Evolutionary conservation across 2,113 vertebrate species (phyloP).

Genomic region (Baryphthengus martii): DNA sequence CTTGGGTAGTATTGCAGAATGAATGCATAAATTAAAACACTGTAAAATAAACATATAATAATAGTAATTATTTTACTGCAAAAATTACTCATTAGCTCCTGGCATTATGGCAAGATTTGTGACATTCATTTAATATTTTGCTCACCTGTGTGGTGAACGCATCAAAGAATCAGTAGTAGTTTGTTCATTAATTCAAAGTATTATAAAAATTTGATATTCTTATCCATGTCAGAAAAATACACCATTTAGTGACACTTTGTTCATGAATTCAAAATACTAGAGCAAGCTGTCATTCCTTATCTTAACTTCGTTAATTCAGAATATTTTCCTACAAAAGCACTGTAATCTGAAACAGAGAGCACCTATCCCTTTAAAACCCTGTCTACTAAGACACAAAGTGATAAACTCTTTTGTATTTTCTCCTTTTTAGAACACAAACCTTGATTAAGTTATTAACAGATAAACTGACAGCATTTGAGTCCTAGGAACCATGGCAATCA

Average conservation of each 20-base stretch:
- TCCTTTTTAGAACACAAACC: neutral
- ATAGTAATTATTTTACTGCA: neutral
- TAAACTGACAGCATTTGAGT: neutral
- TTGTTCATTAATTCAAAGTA: neutral
- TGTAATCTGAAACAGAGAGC: neutral
- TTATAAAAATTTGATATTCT: neutral
- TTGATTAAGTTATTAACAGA: neutral
- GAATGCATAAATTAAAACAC: neutral
- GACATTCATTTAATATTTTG: neutral
- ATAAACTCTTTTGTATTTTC: neutral
- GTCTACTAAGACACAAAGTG: neutral
- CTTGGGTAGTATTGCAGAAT: neutral
- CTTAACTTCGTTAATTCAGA: neutral
- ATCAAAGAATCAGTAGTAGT: neutral
- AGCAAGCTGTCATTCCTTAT: neutral
- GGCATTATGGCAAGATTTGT: neutral
- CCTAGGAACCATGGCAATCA: neutral
- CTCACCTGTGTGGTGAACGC: neutral
- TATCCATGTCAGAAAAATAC: neutral
- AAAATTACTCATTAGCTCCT: neutral
- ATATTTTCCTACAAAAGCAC: neutral
- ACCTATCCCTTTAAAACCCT: neutral
- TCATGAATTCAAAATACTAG: neutral
- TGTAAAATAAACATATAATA: neutral
- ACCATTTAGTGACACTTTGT: neutral